Percentiles rank a stretch among this genome's conserved stretches.
Conservation (phyloP, 92 coral and sea anemone species). For the Scolanthus callimorphus region DNA sequence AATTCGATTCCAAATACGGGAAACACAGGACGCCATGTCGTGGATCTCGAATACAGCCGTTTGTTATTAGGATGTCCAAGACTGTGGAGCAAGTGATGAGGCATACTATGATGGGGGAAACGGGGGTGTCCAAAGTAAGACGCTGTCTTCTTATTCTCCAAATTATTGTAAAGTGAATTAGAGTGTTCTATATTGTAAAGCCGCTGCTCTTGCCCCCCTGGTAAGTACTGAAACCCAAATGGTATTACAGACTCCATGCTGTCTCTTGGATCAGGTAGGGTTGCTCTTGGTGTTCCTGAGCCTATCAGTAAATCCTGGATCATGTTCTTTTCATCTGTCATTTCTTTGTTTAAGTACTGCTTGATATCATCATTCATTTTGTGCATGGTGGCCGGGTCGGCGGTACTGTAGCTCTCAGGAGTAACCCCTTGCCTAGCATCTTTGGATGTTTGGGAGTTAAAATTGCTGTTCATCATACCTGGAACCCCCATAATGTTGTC, state of each 20-base stretch:
- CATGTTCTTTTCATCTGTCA: constrained; percentile 35
- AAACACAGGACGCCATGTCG: neutral
- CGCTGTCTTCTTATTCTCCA: constrained; percentile 1
- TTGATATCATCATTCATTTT: constrained; percentile 18
- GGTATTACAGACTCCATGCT: constrained; percentile 10
- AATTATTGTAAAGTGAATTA: constrained; percentile 7
- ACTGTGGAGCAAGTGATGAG: neutral
- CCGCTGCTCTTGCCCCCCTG: constrained; percentile 7
- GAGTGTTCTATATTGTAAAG: constrained; percentile 11
- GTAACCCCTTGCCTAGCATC: neutral
- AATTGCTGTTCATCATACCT: constrained; percentile 17
- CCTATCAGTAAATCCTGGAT: constrained; percentile 27
- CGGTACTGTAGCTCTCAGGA: constrained; percentile 8
- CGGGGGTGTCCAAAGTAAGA: constrained; percentile 5
- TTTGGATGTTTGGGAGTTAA: neutral
- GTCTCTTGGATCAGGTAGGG: constrained; percentile 1
- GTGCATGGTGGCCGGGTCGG: constrained; percentile 9
- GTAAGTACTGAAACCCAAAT: constrained; percentile 23
- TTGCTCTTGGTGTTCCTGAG: constrained; percentile 21
- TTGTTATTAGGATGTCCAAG: neutral
- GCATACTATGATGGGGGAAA: neutral
- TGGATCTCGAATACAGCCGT: neutral
- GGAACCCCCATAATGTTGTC: constrained; percentile 15
- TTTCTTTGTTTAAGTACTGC: constrained; percentile 25
- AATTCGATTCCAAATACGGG: neutral